These are phyloP conservation scores for Ranitomeya variabilis DNA, from an alignment of 2,113 vertebrate genomes.

Conservation along the genomic window DNA sequence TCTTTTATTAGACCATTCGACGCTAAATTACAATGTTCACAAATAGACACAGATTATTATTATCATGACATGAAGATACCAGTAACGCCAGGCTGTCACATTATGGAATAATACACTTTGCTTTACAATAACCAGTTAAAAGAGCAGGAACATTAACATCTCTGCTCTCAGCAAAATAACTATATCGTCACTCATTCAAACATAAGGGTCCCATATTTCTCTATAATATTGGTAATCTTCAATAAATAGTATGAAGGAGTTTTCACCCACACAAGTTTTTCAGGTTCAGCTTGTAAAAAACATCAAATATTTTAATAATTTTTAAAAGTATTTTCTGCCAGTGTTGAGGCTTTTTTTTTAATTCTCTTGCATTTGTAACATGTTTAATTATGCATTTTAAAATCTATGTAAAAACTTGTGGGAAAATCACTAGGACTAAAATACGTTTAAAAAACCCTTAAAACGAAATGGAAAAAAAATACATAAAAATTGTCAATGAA, in stretches of 20 bases:
- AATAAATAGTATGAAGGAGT: neutral
- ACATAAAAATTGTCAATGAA: too few species aligned
- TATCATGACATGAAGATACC: conserved; percentile 29
- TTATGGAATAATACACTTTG: conserved; percentile 15
- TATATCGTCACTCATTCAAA: neutral
- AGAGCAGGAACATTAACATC: conserved; percentile 36
- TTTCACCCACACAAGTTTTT: too few species aligned
- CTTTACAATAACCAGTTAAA: neutral
- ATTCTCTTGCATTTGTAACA: too few species aligned
- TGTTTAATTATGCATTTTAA: too few species aligned
- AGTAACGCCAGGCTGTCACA: conserved; percentile 29
- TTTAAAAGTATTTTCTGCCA: too few species aligned
- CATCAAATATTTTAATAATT: too few species aligned
- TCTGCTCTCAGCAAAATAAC: conserved; percentile 15
- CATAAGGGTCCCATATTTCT: neutral
- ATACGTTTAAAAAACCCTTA: too few species aligned
- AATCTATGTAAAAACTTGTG: too few species aligned
- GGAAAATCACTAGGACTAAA: too few species aligned
- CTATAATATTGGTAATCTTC: conserved; percentile 19
- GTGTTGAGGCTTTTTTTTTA: too few species aligned
- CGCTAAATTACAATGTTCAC: conserved; percentile 38
- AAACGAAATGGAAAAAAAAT: too few species aligned
- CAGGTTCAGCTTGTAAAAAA: too few species aligned
- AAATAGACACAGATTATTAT: conserved; percentile 44
- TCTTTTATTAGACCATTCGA: conserved; percentile 13